Conservation (phyloP, 1,140 invertebrate genomes). For the Camponotus vicinus region DNA sequence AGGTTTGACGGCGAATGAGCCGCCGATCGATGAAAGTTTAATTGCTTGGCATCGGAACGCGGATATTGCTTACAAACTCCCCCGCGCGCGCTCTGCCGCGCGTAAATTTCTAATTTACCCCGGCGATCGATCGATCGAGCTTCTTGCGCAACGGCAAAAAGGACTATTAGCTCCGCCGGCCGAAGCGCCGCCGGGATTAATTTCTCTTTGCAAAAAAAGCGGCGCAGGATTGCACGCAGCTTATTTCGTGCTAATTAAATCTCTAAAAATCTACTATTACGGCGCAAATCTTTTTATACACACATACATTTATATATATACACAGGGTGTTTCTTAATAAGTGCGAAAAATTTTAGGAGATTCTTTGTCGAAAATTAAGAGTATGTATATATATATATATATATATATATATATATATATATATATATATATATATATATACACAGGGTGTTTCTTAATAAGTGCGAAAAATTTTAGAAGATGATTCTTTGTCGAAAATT, state of each 20-base stretch:
- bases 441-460: too few species aligned
- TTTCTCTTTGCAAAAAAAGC: slow-evolving; percentile 25
- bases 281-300: slow-evolving; percentile 10
- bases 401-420: too few species aligned
- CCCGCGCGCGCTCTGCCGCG: slow-evolving; percentile 34
- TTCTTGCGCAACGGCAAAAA: slow-evolving; percentile 48
- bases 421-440: too few species aligned
- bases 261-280: neutral
- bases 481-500: too few species aligned
- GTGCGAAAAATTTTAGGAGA: too few species aligned
- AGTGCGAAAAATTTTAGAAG: too few species aligned
- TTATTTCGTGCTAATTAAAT: slow-evolving; percentile 51
- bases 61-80: slow-evolving; percentile 63
- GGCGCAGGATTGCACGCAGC: neutral
- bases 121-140: slow-evolving; percentile 58
- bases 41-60: slow-evolving; percentile 61
- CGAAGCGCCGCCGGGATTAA: slow-evolving; percentile 36
- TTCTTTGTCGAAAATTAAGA: too few species aligned
- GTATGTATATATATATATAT: too few species aligned
- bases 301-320: too few species aligned
- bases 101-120: slow-evolving; percentile 62
- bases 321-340: too few species aligned
- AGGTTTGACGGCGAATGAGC: slow-evolving; percentile 55
- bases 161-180: slow-evolving; percentile 37
- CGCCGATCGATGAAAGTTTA: slow-evolving; percentile 59